Evolutionary conservation across 2,888 invertebrate species (phyloP), one percentile per base, ranked within the genome.

Genomic region (Rapana venosa): DNA sequence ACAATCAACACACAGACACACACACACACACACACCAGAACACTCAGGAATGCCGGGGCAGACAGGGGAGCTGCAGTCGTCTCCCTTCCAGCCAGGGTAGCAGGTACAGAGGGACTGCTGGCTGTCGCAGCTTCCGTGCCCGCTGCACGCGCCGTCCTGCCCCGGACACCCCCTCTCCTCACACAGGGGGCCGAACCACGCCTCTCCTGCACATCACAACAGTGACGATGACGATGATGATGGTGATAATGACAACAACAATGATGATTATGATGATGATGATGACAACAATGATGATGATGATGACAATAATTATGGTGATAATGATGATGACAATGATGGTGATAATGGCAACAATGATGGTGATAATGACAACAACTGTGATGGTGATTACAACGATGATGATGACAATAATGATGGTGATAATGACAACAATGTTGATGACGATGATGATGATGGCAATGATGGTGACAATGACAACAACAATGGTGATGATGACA

Each of bases 81-180:
- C 92, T 8, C 92, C 93, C 66, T 88, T 89, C 93, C 93, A 94
- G 15, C 94, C 94, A 13, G 93, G 92, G 84, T 93, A 90, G 88
- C 94, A 94, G 17, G 90, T 88, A 87, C 94, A 94, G 35, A 90
- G 84, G 88, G 91, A 91, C 11, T 84, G 30, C 13, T 88, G 86
- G 0, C 91, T 70, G 47, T 93, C 90, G 92, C 94, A 94, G 32
- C 92, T 90, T 5, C 94, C 94, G 32, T 94, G 93, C 11, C 92
- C 92, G 70, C 91, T 92, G 89, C 94, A 94, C 1, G 36, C 20
- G 13, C 91, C 91, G 35, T 92, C 92, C 15, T 89, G 36, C 26
- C 93, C 93, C 0, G 90, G 94, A 90, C 94, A 94, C 15, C 92
- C 93, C 30, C 47, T 66, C 30, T 90, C 91, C 87, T 94, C 94